These are phyloP conservation scores for Ganaspis sp. DNA, from an alignment of 1,140 invertebrate species.

Conservation along the genomic window DNA sequence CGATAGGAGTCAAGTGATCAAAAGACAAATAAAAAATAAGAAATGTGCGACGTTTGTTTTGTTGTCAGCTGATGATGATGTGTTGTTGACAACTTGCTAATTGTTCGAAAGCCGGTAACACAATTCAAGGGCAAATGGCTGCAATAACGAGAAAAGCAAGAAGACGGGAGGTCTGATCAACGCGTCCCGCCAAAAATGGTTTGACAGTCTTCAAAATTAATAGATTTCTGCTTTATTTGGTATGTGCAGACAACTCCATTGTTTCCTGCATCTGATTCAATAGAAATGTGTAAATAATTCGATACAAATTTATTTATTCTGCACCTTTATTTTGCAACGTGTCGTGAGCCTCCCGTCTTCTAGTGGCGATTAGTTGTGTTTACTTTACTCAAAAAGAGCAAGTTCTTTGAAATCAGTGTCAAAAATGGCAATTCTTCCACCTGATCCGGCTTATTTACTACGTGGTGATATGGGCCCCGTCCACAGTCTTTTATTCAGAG, in stretches of 20 bases:
- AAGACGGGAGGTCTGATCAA: slow-evolving; percentile 64
- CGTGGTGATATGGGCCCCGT: slow-evolving; percentile 82
- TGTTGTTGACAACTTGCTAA: background rate
- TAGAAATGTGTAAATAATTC: slow-evolving; percentile 40
- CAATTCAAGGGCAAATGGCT: slow-evolving; percentile 19
- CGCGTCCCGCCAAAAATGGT: slow-evolving; percentile 54
- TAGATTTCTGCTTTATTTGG: slow-evolving; percentile 36
- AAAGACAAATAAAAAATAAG: background rate
- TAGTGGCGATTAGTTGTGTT: slow-evolving; percentile 29
- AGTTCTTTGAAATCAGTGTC: background rate
- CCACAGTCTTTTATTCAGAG: slow-evolving; percentile 80
- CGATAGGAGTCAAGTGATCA: no score
- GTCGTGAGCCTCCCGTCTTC: slow-evolving; percentile 65
- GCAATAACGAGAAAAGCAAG: slow-evolving; percentile 41
- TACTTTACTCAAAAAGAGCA: background rate
- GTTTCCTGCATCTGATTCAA: slow-evolving; percentile 25
- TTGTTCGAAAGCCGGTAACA: background rate
- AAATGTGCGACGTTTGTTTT: background rate
- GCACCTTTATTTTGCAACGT: slow-evolving; percentile 45
- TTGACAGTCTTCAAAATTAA: slow-evolving; percentile 51
- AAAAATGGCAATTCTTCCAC: slow-evolving; percentile 77
- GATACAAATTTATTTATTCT: slow-evolving; percentile 29
- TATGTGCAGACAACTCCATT: slow-evolving; percentile 31
- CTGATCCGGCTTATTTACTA: slow-evolving; percentile 82
- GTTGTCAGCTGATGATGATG: slow-evolving; percentile 10